Conservation (phyloP, 2,888 invertebrate species). For the Bembecia ichneumoniformis region DNA sequence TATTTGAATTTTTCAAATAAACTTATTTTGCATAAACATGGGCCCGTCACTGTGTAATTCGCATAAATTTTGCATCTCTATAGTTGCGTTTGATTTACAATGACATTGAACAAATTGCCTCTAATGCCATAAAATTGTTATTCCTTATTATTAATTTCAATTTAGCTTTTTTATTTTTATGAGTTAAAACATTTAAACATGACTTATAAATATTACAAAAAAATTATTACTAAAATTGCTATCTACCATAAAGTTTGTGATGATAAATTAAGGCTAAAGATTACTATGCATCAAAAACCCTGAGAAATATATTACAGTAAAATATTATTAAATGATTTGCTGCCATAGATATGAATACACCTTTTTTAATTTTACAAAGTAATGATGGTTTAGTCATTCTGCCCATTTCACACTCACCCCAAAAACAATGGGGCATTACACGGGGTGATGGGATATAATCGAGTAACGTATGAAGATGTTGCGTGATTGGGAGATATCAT, state of each 20-base stretch:
- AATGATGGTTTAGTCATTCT: slow-evolving; percentile 38
- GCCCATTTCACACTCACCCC: slow-evolving; percentile 64
- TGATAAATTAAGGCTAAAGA: too few relatives aligned
- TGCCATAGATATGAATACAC: too few relatives aligned
- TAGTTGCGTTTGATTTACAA: slow-evolving; percentile 47
- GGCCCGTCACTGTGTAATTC: slow-evolving; percentile 37
- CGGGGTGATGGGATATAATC: slow-evolving; percentile 36
- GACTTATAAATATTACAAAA: too few relatives aligned
- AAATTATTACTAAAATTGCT: too few relatives aligned
- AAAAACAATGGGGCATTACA: slow-evolving; percentile 51
- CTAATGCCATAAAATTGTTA: neutral
- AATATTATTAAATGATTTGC: too few relatives aligned
- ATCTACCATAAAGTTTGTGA: too few relatives aligned
- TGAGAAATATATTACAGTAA: too few relatives aligned
- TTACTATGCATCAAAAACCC: too few relatives aligned
- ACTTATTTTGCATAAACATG: slow-evolving; percentile 62
- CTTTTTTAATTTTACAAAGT: slow-evolving; percentile 17
- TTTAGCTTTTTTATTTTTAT: too few relatives aligned
- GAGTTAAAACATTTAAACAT: too few relatives aligned
- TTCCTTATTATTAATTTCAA: neutral
- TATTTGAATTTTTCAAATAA: slow-evolving; percentile 32
- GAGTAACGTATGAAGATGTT: slow-evolving; percentile 68
- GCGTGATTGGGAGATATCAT: slow-evolving; percentile 69
- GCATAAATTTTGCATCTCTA: slow-evolving; percentile 36
- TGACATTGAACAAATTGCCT: slow-evolving; percentile 56